Evolutionary conservation across 2,797 vertebrate species (phyloP).

Genomic region (Leptoclinus maculatus): DNA sequence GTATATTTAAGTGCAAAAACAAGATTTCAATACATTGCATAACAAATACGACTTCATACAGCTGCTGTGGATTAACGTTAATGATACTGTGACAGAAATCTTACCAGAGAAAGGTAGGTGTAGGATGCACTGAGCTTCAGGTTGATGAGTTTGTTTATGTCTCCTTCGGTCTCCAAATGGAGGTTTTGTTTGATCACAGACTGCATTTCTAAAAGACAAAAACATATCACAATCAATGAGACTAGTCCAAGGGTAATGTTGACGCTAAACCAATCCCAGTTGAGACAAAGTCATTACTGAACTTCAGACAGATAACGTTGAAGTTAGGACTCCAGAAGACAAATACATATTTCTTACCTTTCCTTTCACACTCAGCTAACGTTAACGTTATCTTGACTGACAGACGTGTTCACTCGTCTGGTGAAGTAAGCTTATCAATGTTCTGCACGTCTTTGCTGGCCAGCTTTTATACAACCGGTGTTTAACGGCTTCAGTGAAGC

Average conservation of each 20-base stretch:
- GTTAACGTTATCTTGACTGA: background rate
- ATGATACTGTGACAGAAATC: background rate
- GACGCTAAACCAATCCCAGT: background rate
- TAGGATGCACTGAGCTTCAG: conserved; percentile 83
- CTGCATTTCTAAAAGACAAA: conserved; percentile 77
- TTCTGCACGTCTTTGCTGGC: background rate
- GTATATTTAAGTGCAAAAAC: background rate
- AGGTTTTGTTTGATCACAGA: conserved; percentile 81
- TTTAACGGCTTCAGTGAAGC: conserved; percentile 36
- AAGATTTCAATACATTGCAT: background rate
- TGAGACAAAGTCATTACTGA: accelerated
- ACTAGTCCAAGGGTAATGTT: background rate
- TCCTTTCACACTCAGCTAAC: background rate
- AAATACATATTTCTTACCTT: background rate
- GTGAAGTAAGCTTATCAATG: background rate
- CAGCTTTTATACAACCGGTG: conserved; percentile 6
- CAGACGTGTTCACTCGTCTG: background rate
- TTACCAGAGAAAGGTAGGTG: conserved; percentile 80
- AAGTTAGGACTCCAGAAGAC: background rate
- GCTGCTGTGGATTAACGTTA: background rate
- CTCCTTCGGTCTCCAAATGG: conserved; percentile 77
- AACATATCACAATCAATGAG: background rate
- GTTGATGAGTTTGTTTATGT: conserved; percentile 83
- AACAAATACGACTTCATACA: background rate
- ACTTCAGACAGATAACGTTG: background rate